These are phyloP conservation scores for Rhinolophus ferrumequinum DNA, from an alignment of 2,113 vertebrate species.

Conservation along the genomic window DNA sequence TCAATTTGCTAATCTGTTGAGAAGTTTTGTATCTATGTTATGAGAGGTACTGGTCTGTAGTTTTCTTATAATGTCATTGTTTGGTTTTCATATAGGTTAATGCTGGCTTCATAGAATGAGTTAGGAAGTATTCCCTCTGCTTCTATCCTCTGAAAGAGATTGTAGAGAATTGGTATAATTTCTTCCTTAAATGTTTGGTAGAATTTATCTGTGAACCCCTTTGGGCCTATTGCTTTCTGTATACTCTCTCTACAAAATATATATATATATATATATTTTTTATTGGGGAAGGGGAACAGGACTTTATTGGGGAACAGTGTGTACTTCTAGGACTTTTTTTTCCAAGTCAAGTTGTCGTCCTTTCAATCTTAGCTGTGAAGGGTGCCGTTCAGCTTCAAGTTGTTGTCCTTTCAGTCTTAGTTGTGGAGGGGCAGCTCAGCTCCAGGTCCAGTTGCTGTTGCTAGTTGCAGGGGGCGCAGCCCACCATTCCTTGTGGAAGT, in stretches of 20 bases:
- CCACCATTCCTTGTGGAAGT: too few relatives aligned
- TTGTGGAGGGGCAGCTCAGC: too few relatives aligned
- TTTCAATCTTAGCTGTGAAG: too few relatives aligned
- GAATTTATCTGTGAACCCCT: neutral
- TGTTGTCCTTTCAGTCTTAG: too few relatives aligned
- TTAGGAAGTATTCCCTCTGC: neutral
- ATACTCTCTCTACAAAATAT: conserved; percentile 13
- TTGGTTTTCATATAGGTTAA: neutral
- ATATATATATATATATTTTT: too few relatives aligned
- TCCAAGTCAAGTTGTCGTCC: too few relatives aligned
- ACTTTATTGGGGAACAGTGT: too few relatives aligned
- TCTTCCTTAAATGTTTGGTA: neutral
- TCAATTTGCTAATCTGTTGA: neutral
- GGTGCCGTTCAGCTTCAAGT: too few relatives aligned
- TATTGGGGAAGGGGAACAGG: too few relatives aligned
- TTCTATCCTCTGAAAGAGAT: neutral
- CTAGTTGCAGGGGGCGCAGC: too few relatives aligned
- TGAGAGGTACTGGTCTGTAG: neutral
- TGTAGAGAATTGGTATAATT: neutral
- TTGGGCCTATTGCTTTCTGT: neutral
- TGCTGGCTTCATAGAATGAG: neutral
- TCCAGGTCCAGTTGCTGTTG: too few relatives aligned
- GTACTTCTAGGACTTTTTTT: too few relatives aligned
- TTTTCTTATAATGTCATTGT: neutral
- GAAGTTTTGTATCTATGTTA: neutral